Evolutionary conservation across 2,888 invertebrate genomes (phyloP), one percentile per base, ranked within the genome.

Genomic region (Diloba caeruleocephala): DNA sequence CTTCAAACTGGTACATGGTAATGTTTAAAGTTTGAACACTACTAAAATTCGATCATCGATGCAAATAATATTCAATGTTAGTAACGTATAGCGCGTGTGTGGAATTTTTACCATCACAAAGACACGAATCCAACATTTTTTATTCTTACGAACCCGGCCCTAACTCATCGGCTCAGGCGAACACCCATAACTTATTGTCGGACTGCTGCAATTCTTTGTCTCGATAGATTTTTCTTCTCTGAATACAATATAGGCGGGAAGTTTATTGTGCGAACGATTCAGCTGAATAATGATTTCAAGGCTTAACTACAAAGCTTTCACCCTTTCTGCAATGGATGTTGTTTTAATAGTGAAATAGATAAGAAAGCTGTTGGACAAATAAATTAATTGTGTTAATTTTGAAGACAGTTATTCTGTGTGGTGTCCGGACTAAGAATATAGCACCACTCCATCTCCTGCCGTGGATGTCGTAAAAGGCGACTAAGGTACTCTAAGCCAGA

Each of bases 121-220:
- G 56, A 46, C 60, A 59, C 42, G 71, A 53, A 49, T 56, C 65
- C 42, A 29, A 46, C 53, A 59, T 68, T 65, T 68, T 68, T 65
- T 58, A 56, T 62, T 51, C 53, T 61, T 58, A 46, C 37, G 15
- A 31, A 55, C 44, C 53, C 58, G 7, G 53, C 53, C 38, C 48
- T 68, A 61, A 62, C 68, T 71, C 61, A 59, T 71, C 58, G 71
- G 55, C 65, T 62, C 44, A 54, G 53, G 29, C 42, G 39, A 38
- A 51, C 57, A 13, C 43, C 54, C 68, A 58, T 71, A 65, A 71
- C 39, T 71, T 71, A 71, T 54, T 51, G 61, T 68, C 54, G 49
- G 61, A 19, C 34, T 52, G 33, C 13, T 61, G 48, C 46, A 58
- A 58, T 68, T 51, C 49, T 65, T 71, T 68, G 58, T 68, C 66